phyloP scores from a whole-genome alignment of 2,797 vertebrate species.

The Rhinatrema bivittatum region DNA sequence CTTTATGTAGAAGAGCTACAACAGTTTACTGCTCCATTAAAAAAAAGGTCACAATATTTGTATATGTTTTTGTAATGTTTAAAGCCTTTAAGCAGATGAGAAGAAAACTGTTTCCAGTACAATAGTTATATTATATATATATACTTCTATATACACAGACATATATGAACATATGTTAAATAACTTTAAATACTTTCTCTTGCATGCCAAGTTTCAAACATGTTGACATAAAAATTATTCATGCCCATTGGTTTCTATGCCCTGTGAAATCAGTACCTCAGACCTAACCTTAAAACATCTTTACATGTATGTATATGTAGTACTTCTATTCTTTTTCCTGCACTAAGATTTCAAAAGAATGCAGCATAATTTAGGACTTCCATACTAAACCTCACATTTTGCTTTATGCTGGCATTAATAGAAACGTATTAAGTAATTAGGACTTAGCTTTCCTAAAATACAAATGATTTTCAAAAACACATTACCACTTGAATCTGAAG shows the following conservation, averaged over 20 bases:
- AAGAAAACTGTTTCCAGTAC: conserved; percentile 50
- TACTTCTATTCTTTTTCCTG: too few species aligned
- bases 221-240: conserved; percentile 47
- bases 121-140: conserved; percentile 28
- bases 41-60: conserved; percentile 38
- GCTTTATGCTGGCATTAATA: too few species aligned
- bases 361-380: too few species aligned
- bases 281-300: conserved; percentile 21
- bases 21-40: conserved; percentile 46
- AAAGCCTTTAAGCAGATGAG: conserved; percentile 41
- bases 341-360: conserved; percentile 5
- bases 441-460: too few species aligned
- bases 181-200: conserved; percentile 47
- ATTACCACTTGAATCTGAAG: too few species aligned
- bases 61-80: conserved; percentile 43
- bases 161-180: conserved; percentile 44
- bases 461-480: too few species aligned
- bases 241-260: conserved; percentile 28
- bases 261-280: conserved; percentile 9
- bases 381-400: too few species aligned
- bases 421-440: too few species aligned
- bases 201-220: conserved; percentile 39
- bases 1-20: conserved; percentile 46
- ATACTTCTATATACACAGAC: background rate
- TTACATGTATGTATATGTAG: conserved; percentile 17